phyloP scores from a whole-genome alignment of 2,797 vertebrate genomes.

The Alectoris magna region DNA sequence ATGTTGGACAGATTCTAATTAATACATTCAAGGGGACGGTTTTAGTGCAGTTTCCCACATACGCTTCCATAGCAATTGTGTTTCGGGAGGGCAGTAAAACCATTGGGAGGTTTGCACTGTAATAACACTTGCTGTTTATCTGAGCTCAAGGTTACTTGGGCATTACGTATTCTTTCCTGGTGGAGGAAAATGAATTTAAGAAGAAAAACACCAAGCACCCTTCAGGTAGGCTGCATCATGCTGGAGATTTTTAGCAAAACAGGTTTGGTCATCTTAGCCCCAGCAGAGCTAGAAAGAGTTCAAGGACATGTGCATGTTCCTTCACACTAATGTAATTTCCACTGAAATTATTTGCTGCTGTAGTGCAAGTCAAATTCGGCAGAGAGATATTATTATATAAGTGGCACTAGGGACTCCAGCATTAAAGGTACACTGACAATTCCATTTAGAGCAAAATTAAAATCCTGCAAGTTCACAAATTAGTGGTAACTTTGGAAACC shows the following conservation, averaged over 20 bases:
- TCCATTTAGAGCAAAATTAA: neutral
- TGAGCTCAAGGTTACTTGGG: neutral
- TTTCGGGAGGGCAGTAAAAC: conserved; percentile 9
- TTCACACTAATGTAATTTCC: neutral
- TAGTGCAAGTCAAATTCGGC: neutral
- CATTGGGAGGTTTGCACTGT: neutral
- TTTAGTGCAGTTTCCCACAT: conserved; percentile 31
- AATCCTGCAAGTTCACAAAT: neutral
- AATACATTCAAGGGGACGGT: conserved; percentile 12
- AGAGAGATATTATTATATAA: neutral
- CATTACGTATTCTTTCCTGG: neutral
- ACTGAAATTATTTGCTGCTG: neutral
- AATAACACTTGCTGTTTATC: neutral
- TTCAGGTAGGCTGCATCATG: neutral
- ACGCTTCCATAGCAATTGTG: neutral
- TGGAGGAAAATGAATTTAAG: neutral
- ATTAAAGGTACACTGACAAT: neutral
- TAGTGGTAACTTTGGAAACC: conserved; percentile 16
- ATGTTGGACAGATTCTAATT: conserved; percentile 25
- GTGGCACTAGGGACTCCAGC: neutral
- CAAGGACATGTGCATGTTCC: neutral
- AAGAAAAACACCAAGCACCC: neutral
- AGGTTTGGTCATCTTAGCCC: neutral
- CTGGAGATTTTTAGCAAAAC: neutral
- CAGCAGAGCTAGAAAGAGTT: neutral